These are phyloP conservation scores for Drosophila chauvacae DNA, from an alignment of 1,140 invertebrate genomes.

Conservation along the genomic window DNA sequence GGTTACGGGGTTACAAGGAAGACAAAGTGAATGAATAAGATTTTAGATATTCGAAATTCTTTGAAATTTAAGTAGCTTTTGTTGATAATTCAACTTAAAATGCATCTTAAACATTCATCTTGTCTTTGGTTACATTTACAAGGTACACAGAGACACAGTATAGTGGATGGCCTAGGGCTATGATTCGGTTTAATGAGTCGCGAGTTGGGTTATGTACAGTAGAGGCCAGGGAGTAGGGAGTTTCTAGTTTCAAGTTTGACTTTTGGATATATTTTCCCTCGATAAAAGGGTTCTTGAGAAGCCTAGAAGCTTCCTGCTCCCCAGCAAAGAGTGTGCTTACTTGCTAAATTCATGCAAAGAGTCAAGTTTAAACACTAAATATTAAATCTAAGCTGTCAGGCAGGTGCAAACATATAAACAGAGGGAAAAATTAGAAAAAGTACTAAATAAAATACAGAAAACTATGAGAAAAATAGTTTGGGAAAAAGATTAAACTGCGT, in stretches of 20 bases:
- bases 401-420: constrained; percentile 11
- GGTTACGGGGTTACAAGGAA: constrained; percentile 18
- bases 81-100: no score
- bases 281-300: accelerated
- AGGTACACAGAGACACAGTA: constrained; percentile 37
- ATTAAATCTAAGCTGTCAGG: constrained; percentile 20
- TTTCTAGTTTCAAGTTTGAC: background rate
- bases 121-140: constrained; percentile 26
- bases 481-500: constrained; percentile 17
- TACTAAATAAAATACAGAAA: background rate
- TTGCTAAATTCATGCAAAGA: constrained; percentile 17
- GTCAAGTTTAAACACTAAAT: constrained; percentile 1
- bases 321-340: constrained; percentile 1
- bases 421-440: background rate
- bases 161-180: constrained; percentile 18
- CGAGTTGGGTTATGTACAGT: constrained; percentile 32
- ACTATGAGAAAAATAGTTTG: background rate
- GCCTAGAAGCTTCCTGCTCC: background rate
- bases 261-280: no score
- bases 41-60: background rate
- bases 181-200: constrained; percentile 36
- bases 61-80: background rate
- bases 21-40: background rate
- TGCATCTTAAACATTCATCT: background rate
- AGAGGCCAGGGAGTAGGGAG: background rate